Conservation (phyloP, 2,888 invertebrate species). For the Amphipyra tragopoginis region DNA sequence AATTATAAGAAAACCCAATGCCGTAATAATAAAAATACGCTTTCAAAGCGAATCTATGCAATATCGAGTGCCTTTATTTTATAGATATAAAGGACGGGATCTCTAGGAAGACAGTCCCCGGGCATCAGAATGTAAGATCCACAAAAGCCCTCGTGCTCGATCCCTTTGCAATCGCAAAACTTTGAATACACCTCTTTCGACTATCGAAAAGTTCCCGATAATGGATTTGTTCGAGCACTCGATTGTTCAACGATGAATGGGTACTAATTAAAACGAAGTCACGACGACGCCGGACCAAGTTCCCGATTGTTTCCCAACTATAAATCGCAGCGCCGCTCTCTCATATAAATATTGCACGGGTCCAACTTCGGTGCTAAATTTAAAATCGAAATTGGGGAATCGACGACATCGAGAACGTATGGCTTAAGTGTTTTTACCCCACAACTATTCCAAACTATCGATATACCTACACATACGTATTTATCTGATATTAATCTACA, state of each 20-base stretch:
- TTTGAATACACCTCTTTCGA: constrained; percentile 88
- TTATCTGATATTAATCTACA: constrained; percentile 67
- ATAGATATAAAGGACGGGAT: constrained; percentile 64
- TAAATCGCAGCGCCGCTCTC: constrained; percentile 83
- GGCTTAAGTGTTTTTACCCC: constrained; percentile 62
- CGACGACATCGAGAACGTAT: constrained; percentile 66
- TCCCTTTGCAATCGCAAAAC: constrained; percentile 81
- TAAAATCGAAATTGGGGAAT: constrained; percentile 82
- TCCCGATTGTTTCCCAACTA: constrained; percentile 86
- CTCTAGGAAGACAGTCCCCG: constrained; percentile 60
- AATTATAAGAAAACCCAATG: constrained; percentile 66
- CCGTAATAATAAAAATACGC: constrained; percentile 47
- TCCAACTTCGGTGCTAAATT: constrained; percentile 86
- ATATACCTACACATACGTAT: constrained; percentile 56
- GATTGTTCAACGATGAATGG: constrained; percentile 89
- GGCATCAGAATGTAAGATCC: constrained; percentile 69
- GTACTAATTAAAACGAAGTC: constrained; percentile 90
- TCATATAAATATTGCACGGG: constrained; percentile 86
- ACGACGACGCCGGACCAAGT: constrained; percentile 85
- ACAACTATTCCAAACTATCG: constrained; percentile 49
- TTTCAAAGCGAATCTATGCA: constrained; percentile 54
- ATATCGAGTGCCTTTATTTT: constrained; percentile 62
- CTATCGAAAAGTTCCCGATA: constrained; percentile 89
- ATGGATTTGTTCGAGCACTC: constrained; percentile 88
- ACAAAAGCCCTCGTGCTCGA: constrained; percentile 72